Evolutionary conservation across 1,140 invertebrate genomes (phyloP).

Genomic region (Sipha flava): DNA sequence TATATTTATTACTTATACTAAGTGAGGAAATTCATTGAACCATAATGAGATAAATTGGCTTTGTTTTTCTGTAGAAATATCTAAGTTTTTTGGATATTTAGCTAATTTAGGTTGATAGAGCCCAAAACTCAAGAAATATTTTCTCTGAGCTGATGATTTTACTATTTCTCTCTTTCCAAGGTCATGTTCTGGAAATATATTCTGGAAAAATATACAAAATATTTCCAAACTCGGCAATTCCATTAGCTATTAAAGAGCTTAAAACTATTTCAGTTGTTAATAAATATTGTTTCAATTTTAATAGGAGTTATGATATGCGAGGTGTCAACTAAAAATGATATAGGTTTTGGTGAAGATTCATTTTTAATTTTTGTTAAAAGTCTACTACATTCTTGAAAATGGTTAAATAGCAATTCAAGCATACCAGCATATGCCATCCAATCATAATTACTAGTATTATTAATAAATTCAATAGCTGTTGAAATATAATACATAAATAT

Average conservation of each 20-base stretch:
- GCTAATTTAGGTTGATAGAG: background rate
- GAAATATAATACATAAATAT: no score
- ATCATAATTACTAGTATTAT: background rate
- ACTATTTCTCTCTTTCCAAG: background rate
- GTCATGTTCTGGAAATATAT: conserved; percentile 3
- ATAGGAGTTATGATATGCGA: background rate
- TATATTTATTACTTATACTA: conserved; percentile 3
- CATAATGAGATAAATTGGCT: background rate
- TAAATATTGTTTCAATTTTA: background rate
- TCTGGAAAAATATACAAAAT: background rate
- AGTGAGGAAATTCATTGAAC: background rate
- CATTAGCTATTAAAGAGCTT: background rate
- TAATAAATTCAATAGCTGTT: no score
- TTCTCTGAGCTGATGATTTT: background rate
- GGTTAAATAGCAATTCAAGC: background rate
- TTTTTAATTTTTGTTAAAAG: background rate
- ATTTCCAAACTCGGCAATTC: background rate
- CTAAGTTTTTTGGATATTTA: background rate
- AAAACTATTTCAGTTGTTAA: background rate
- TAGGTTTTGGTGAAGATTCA: background rate
- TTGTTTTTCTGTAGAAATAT: background rate
- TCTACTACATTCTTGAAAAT: background rate
- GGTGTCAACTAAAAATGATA: background rate
- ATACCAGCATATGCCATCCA: background rate
- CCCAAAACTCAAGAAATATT: background rate